Evolutionary conservation across 2,113 vertebrate species (phyloP).

Genomic region (Ciconia maguari): DNA sequence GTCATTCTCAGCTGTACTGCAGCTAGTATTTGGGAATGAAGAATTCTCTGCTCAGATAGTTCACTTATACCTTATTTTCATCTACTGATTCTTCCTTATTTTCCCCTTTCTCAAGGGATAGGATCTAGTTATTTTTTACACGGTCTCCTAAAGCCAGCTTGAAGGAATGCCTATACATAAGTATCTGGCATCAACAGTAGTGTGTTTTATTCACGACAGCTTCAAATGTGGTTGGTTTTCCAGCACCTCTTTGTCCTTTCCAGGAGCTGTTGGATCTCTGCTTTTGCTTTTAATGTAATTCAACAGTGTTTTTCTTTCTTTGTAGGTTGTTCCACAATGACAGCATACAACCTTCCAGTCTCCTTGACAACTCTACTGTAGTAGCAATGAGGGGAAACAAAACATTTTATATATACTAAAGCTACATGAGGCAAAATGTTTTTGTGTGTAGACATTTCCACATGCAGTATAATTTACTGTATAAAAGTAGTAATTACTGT

Average conservation of each 20-base stretch:
- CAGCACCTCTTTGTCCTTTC: not conserved
- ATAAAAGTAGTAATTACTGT: slow-evolving; percentile 22
- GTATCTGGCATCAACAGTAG: not conserved
- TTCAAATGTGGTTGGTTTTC: not conserved
- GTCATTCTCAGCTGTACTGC: not conserved
- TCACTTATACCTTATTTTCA: not conserved
- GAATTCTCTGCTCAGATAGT: not conserved
- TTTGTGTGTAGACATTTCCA: not conserved
- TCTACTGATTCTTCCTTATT: not conserved
- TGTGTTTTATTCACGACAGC: not conserved
- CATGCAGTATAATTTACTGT: not conserved
- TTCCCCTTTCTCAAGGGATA: not conserved
- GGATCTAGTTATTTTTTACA: not conserved
- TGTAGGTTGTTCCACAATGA: not conserved
- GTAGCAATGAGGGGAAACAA: not conserved
- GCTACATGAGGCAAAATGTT: not conserved
- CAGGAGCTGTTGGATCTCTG: not conserved
- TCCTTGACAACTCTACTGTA: not conserved
- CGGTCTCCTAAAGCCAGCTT: not conserved
- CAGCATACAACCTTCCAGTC: not conserved
- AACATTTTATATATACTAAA: not conserved
- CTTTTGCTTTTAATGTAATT: not conserved
- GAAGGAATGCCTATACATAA: not conserved
- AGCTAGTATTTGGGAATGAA: not conserved
- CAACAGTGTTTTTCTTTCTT: not conserved